Evolutionary conservation across 2,113 vertebrate species (phyloP), one percentile per base, ranked within the genome.

Genomic region (Circaetus gallicus): DNA sequence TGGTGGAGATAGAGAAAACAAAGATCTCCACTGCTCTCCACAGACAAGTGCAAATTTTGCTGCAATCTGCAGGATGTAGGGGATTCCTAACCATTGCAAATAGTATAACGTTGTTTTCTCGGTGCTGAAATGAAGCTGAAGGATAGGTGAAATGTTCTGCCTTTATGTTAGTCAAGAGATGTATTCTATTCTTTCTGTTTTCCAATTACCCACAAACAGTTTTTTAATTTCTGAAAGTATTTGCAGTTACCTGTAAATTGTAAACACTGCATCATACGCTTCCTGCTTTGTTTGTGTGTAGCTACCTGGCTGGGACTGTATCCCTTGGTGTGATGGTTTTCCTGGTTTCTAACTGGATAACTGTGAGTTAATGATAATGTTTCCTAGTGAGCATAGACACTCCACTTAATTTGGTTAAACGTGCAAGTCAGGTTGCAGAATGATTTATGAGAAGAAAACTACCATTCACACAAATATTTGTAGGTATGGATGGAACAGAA

Each of bases 261-360:
- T 40, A 40, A 69, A 31, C 6, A 2, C 16, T 56, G 17, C 6
- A 3, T 62, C 13, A 6, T 11, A 9, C 0, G 1, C 38, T 67
- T 53, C 13, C 40, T 58, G 45, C 40, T 74, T 55, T 10, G 5
- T 34, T 32, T 56, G 13, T 45, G 34, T 32, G 24, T 36, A 26
- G 52, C 45, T 71, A 10, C 14, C 28, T 63, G n/a, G 6, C 24
- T 71, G 62, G 56, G 40, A 43, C 16, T 18, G 7, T 29, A 40
- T 40, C 45, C 13, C 13, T 16, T 32, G 21, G 17, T 53, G 43
- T 38, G 31, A 45, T 58, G 53, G 21, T 52, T 20, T 63, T 59
- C 29, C 56, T 91, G 52, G 16, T 59, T 91, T 82, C 78, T 38
- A 32, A 29, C 43, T 50, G 16, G 10, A 21, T 72, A 77, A 81